A percentile compares a stretch with the other conserved stretches of the same genome.
Conservation (phyloP, 1,140 invertebrate species). For the Aphelenchoides avenae region DNA sequence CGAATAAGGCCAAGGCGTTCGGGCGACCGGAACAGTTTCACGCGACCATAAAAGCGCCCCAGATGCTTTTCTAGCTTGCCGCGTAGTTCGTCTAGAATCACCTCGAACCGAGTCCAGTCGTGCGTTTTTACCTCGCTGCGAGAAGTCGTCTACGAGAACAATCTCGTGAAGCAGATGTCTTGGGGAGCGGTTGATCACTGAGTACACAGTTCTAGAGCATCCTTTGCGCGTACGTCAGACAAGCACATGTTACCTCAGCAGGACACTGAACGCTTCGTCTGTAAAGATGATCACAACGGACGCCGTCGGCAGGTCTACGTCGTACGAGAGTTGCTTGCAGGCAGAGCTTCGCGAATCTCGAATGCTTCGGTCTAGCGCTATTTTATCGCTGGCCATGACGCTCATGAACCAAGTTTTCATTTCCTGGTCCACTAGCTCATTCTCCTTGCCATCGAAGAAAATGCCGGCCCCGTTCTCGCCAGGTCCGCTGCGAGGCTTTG, state of each 20-base stretch:
- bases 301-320: constrained; percentile 34
- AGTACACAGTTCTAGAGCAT: constrained; percentile 75
- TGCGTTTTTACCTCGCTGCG: constrained; percentile 67
- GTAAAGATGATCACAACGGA: constrained; percentile 69
- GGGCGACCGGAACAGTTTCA: constrained; percentile 72
- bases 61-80: constrained; percentile 75
- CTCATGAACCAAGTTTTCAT: constrained; percentile 46
- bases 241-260: constrained; percentile 68
- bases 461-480: constrained; percentile 35
- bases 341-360: constrained; percentile 23
- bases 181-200: constrained; percentile 74
- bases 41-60: constrained; percentile 59
- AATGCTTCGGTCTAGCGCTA: constrained; percentile 35
- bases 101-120: neutral
- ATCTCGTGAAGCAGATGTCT: constrained; percentile 72
- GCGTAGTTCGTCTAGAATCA: constrained; percentile 65
- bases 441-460: constrained; percentile 23
- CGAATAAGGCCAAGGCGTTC: constrained; percentile 78
- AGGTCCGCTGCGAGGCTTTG: neutral
- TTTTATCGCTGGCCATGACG: constrained; percentile 42
- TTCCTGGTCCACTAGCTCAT: constrained; percentile 19
- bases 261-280: constrained; percentile 79
- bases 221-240: constrained; percentile 67
- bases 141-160: constrained; percentile 83
- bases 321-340: constrained; percentile 26